Percentiles rank a stretch among this genome's conserved stretches.
Evolutionary conservation across 2,113 vertebrate species (phyloP).

Genomic region (Chloroceryle aenea): DNA sequence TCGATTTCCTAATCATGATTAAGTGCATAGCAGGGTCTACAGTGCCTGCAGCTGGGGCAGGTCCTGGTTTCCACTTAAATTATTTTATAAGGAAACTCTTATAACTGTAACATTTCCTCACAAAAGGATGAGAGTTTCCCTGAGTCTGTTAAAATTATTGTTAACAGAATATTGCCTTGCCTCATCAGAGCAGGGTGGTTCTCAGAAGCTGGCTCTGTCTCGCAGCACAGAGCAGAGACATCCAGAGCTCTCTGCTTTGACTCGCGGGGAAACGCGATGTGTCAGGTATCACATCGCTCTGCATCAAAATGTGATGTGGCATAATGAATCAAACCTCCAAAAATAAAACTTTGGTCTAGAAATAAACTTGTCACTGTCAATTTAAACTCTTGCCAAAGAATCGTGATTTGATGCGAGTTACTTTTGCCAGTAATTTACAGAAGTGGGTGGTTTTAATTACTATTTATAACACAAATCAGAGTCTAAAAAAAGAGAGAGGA

Average conservation of each 20-base stretch:
- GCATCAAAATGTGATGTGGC: not conserved
- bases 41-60: not conserved
- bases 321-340: not conserved
- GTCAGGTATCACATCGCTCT: not conserved
- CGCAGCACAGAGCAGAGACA: not conserved
- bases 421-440: not conserved
- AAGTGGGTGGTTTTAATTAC: not conserved
- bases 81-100: not conserved
- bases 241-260: not conserved
- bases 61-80: not conserved
- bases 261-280: not conserved
- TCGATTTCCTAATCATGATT: not conserved
- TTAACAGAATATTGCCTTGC: not conserved
- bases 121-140: not conserved
- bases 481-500: not conserved
- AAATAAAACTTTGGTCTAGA: conserved; percentile 30
- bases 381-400: not conserved
- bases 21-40: not conserved
- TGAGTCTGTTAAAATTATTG: not conserved
- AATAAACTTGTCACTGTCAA: conserved; percentile 10
- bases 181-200: not conserved
- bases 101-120: not conserved
- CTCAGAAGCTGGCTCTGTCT: not conserved
- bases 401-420: not conserved
- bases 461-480: not conserved